Evolutionary conservation across 2,888 invertebrate species (phyloP).

Genomic region (Dichetophora obliterata): DNA sequence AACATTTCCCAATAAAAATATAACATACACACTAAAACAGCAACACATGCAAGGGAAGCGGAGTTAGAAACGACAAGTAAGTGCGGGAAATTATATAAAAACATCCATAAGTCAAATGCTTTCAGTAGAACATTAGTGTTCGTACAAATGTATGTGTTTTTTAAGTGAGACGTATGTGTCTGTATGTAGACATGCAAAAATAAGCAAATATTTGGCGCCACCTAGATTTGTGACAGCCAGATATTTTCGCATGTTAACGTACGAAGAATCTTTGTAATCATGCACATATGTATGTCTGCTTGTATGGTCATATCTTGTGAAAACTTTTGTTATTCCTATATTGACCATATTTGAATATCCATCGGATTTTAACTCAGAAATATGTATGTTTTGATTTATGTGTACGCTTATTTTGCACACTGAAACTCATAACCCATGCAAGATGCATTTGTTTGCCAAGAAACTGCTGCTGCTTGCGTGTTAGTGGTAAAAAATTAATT

Average conservation of each 20-base stretch:
- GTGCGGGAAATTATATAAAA: slow-evolving; percentile 49
- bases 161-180: not conserved
- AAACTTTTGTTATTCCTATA: slow-evolving; percentile 11
- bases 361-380: slow-evolving; percentile 35
- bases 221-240: slow-evolving; percentile 15
- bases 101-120: slow-evolving; percentile 50
- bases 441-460: not conserved
- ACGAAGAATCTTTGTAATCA: not conserved
- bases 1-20: slow-evolving; percentile 46
- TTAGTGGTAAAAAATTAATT: not conserved
- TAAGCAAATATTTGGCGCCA: slow-evolving; percentile 46
- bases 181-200: slow-evolving; percentile 5
- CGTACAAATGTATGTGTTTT: not conserved
- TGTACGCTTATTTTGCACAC: not conserved
- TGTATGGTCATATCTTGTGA: not conserved
- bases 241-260: not conserved
- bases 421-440: not conserved
- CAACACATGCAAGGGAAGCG: slow-evolving; percentile 16
- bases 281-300: not conserved
- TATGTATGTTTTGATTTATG: not conserved
- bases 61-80: slow-evolving; percentile 19
- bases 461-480: not conserved
- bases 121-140: slow-evolving; percentile 24
- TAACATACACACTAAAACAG: not conserved
- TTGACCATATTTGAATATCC: slow-evolving; percentile 52